Evolutionary conservation across 2,797 vertebrate genomes (phyloP), one percentile per base, ranked within the genome.

Genomic region (Mus caroli): DNA sequence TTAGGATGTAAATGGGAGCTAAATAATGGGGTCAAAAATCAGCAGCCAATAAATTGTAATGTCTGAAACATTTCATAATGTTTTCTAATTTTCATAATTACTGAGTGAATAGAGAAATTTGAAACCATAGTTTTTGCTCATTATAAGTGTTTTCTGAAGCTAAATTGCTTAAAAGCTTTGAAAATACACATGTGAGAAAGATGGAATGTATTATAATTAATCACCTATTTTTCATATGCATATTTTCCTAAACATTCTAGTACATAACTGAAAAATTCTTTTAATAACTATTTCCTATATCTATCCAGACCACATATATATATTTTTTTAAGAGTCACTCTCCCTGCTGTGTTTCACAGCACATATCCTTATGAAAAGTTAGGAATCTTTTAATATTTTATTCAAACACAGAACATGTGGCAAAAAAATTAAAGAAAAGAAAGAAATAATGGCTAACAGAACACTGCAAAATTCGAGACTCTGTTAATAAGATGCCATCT

Each of bases 251-350:
- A 90, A 54, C 88, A 77, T 86, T 84, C 17, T 92, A 34, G 75
- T 83, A 90, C 46, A 13, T 20, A 94, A 80, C 7, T 89, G 64
- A 82, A 67, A 22, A 75, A 75, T 56, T 67, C 52, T 50, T 97
- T 83, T 0, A 17, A 64, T 93, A 95, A 46, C 20, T 46, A 95
- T 94, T 82, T 88, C 14, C 46, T 83, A 69, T 80, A 46, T 82
- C 58, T 82, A 9, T 83, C 54, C 60, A 93, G 11, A 31, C 2
- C 1, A 84, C 91, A 96, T 89, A 82, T 43, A 43, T 43, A 78
- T 97, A n/a, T 86, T 94, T 87, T 52, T 78, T 92, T 83, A 79
- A 17, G 95, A 75, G 94, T 93, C 0, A 93, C 95, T 95, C 97
- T 82, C 52, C 58, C 28, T 75, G 34, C 62, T 95, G 78, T 17